These are phyloP conservation scores for Neogobius melanostomus DNA, from an alignment of 2,113 vertebrate genomes.

Conservation along the genomic window DNA sequence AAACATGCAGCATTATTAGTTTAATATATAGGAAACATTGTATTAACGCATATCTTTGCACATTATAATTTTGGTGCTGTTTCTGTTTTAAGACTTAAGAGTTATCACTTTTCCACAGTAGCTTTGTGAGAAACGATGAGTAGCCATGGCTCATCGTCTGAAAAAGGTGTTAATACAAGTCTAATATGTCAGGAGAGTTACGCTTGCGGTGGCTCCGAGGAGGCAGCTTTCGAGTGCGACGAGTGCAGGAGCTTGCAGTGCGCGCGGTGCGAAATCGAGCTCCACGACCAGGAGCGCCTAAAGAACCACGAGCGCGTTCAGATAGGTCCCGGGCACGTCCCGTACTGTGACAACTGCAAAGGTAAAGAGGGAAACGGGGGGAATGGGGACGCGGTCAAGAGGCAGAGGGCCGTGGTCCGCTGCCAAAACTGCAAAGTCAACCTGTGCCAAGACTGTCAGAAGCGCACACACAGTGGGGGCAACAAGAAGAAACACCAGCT, in stretches of 20 bases:
- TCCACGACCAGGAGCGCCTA: conserved; percentile 85
- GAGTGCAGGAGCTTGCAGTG: conserved; percentile 90
- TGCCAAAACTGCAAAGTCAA: conserved; percentile 93
- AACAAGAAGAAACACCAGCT: conserved; percentile 89
- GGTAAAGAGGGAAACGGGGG: conserved; percentile 83
- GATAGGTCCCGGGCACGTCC: conserved; percentile 84
- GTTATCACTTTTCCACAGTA: conserved; percentile 29
- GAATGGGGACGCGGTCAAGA: conserved; percentile 69
- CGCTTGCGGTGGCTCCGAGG: conserved; percentile 87
- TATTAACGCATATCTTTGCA: conserved; percentile 26
- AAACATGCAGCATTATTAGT: conserved; percentile 47
- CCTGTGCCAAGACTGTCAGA: conserved; percentile 91
- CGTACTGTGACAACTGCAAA: conserved; percentile 88
- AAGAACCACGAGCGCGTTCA: conserved; percentile 83
- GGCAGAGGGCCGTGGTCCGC: conserved; percentile 83
- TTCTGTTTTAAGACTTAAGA: conserved; percentile 20
- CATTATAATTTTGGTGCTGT: conserved; percentile 30
- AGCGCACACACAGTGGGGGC: conserved; percentile 87
- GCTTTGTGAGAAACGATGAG: conserved; percentile 81
- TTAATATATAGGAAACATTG: conserved; percentile 12
- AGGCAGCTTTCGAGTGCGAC: conserved; percentile 87
- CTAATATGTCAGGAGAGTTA: conserved; percentile 91
- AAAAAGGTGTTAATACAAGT: conserved; percentile 84
- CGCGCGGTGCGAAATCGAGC: conserved; percentile 84
- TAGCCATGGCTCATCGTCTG: conserved; percentile 81